Conservation (phyloP, 2,797 vertebrate species). For the Crocodylus rhombifer region DNA sequence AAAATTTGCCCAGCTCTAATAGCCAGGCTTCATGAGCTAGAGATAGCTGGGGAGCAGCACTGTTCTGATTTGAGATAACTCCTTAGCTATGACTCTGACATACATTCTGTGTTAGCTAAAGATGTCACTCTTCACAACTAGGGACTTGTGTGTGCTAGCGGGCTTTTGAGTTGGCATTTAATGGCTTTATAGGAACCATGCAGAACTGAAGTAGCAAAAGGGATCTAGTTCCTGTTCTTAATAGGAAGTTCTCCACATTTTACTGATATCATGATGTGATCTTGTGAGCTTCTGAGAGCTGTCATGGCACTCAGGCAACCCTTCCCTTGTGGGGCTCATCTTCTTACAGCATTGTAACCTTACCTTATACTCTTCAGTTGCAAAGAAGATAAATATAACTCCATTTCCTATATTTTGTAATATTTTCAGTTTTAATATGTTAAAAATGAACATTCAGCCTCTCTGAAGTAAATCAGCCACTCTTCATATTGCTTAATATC, state of each 20-base stretch:
- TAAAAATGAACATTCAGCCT: background rate
- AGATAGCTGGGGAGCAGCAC: background rate
- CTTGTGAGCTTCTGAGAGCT: background rate
- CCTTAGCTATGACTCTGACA: background rate
- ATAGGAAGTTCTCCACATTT: background rate
- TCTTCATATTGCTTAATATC: conserved; percentile 15
- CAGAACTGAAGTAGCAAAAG: background rate
- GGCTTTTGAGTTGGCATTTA: background rate
- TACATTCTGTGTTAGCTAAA: background rate
- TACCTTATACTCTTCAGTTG: background rate
- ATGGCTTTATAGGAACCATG: background rate
- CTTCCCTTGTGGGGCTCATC: background rate
- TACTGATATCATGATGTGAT: accelerated
- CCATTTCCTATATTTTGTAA: background rate
- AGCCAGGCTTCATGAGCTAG: background rate
- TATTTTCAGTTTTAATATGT: background rate
- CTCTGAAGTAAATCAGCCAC: background rate
- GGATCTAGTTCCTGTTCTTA: background rate
- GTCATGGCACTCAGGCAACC: background rate
- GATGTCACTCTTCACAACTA: accelerated
- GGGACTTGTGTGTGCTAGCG: background rate
- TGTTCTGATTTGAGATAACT: background rate
- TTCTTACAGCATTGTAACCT: background rate
- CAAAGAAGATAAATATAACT: accelerated
- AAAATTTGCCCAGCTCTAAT: background rate